Conservation (phyloP, 2,888 invertebrate species). For the Lasiommata megera region DNA sequence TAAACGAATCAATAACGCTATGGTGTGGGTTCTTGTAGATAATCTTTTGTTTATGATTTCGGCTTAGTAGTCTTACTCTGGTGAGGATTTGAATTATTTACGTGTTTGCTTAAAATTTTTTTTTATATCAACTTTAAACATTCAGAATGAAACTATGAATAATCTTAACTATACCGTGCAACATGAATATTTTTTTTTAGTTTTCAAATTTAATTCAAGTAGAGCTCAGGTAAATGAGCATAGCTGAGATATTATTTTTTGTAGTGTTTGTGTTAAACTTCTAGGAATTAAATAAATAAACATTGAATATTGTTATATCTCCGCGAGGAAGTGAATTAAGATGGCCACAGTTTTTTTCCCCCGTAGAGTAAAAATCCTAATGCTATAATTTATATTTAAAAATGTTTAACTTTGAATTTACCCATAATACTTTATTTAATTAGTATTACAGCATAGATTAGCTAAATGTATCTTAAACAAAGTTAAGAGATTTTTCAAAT, state of each 20-base stretch:
- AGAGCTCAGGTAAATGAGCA: too few relatives aligned
- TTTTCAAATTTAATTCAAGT: too few relatives aligned
- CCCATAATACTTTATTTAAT: background rate
- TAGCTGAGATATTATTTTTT: too few relatives aligned
- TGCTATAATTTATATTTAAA: background rate
- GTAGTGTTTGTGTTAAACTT: too few relatives aligned
- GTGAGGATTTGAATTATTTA: conserved; percentile 7
- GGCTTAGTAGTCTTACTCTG: background rate
- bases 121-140: background rate
- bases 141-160: background rate
- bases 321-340: too few relatives aligned
- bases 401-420: background rate
- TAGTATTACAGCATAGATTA: background rate
- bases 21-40: conserved; percentile 11
- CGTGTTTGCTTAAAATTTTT: background rate
- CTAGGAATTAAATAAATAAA: too few relatives aligned
- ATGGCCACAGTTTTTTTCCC: too few relatives aligned
- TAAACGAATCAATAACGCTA: background rate
- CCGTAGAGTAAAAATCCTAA: background rate
- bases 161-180: too few relatives aligned
- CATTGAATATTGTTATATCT: too few relatives aligned
- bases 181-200: too few relatives aligned
- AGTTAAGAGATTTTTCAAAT: background rate
- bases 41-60: background rate
- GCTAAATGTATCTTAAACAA: background rate